Conservation (phyloP, 2,797 vertebrate genomes). For the Delichon dasypus region DNA sequence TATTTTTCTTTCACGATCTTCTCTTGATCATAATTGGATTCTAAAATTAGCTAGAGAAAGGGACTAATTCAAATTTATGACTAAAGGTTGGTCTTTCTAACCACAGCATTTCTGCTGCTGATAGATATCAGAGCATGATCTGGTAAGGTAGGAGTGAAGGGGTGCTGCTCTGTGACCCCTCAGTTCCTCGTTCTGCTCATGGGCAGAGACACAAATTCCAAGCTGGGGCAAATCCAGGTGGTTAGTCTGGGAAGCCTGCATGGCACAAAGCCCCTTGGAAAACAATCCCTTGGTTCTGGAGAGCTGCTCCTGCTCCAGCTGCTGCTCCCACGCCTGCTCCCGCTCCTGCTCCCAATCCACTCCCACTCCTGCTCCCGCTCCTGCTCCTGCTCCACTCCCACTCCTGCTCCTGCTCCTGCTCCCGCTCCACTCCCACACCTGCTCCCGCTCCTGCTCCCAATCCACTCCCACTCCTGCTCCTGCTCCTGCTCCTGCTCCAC, state of each 20-base stretch:
- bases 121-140: neutral
- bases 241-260: neutral
- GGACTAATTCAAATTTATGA: neutral
- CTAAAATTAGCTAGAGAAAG: slow-evolving; percentile 22
- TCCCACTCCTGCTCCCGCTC: neutral
- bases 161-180: neutral
- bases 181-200: neutral
- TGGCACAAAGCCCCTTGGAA: neutral
- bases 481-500: rapidly evolving
- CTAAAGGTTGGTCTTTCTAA: neutral
- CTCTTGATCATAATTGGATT: slow-evolving; percentile 26
- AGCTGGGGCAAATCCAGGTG: neutral
- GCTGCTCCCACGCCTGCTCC: neutral
- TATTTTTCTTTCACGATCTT: slow-evolving; percentile 16
- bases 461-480: neutral
- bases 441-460: no score
- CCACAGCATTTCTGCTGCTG: neutral
- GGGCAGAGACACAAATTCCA: neutral
- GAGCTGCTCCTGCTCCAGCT: neutral
- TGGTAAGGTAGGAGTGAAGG: neutral
- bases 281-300: neutral
- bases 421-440: neutral
- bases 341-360: rapidly evolving
- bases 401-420: no score
- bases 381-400: neutral